Evolutionary conservation across 2,888 invertebrate genomes (phyloP).

Genomic region (Ochropacha duplaris): DNA sequence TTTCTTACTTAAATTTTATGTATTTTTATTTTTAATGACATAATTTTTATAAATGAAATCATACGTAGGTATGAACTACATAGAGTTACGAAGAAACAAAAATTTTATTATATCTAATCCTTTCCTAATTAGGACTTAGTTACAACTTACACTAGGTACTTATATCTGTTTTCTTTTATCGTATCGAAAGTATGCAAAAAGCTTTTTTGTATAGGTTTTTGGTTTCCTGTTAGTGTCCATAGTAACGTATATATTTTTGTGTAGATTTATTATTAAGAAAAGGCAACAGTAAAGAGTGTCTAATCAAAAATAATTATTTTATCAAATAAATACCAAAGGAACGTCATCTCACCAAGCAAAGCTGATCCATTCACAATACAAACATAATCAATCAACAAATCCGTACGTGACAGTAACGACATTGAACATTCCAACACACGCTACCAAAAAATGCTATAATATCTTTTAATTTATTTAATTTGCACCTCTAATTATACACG

Average conservation of each 20-base stretch:
- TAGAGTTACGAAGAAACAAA: neutral
- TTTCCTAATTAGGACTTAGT: no score
- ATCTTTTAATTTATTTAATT: conserved; percentile 74
- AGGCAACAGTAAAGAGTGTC: no score
- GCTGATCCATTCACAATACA: conserved; percentile 61
- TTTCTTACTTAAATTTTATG: neutral
- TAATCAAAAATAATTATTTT: no score
- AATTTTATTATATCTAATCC: no score
- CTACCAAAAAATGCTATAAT: conserved; percentile 51
- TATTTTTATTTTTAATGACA: neutral
- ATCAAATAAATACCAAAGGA: neutral
- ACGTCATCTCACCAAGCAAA: conserved; percentile 32
- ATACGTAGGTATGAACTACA: neutral
- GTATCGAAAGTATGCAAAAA: no score
- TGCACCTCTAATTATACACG: conserved; percentile 74
- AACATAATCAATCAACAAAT: neutral
- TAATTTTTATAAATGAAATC: neutral
- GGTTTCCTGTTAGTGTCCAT: no score
- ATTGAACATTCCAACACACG: conserved; percentile 15
- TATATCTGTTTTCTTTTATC: no score
- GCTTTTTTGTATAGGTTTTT: no score
- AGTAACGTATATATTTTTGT: no score
- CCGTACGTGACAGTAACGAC: conserved; percentile 14
- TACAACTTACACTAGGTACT: no score
- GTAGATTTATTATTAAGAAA: no score